Conservation (phyloP, 2,888 invertebrate genomes). For the Agriopis marginaria region DNA sequence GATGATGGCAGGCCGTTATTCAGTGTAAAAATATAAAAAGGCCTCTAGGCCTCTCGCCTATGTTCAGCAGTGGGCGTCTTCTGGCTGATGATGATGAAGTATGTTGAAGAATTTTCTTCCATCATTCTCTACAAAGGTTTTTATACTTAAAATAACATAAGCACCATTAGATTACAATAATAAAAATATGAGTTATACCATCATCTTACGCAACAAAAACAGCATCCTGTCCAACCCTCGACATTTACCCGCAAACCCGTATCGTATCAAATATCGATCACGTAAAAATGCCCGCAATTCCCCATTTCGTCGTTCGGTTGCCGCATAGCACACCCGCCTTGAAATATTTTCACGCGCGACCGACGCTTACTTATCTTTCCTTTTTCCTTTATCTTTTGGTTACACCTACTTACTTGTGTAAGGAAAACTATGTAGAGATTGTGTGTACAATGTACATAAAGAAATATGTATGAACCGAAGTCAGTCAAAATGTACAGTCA, state of each 20-base stretch:
- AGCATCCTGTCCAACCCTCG: slow-evolving; percentile 14
- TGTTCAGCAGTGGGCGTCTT: too few species aligned
- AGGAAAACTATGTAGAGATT: slow-evolving; percentile 16
- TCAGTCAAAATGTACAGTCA: not conserved
- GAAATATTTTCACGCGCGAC: slow-evolving; percentile 36
- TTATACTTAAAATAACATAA: not conserved
- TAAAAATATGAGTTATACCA: slow-evolving; percentile 1
- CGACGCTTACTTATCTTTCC: slow-evolving; percentile 27
- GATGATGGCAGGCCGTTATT: too few species aligned
- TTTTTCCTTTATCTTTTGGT: slow-evolving; percentile 28
- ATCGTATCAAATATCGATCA: slow-evolving; percentile 35
- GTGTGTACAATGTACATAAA: not conserved
- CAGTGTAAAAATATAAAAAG: too few species aligned
- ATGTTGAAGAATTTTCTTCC: too few species aligned
- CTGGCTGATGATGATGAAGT: too few species aligned
- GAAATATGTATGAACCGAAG: not conserved
- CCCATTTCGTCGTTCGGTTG: slow-evolving; percentile 24
- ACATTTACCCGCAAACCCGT: slow-evolving; percentile 13
- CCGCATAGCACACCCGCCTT: slow-evolving; percentile 28
- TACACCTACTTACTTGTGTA: slow-evolving; percentile 18
- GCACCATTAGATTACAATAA: not conserved
- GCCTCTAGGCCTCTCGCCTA: too few species aligned
- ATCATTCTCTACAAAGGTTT: not conserved
- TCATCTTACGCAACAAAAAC: slow-evolving; percentile 13
- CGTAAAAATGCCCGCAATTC: slow-evolving; percentile 35